Percentiles rank a stretch among this genome's conserved stretches.
These are phyloP conservation scores for Solen grandis DNA, from an alignment of 1,140 invertebrate species.

Conservation along the genomic window DNA sequence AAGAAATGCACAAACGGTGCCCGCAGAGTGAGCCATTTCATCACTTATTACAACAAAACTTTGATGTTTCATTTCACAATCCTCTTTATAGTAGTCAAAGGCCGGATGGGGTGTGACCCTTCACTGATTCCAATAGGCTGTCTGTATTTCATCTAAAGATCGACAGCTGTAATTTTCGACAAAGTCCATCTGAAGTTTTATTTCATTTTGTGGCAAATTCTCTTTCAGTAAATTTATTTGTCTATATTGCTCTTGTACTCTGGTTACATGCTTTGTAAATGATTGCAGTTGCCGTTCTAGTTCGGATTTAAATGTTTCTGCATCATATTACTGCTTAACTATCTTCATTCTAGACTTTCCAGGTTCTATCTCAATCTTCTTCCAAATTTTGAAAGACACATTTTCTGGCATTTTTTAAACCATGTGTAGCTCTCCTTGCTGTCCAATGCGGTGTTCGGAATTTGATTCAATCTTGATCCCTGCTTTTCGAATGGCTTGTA, in stretches of 20 bases:
- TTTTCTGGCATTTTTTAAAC: constrained; percentile 4
- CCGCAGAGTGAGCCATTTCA: constrained; percentile 30
- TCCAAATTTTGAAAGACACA: background rate
- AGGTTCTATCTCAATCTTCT: constrained; percentile 32
- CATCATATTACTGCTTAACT: constrained; percentile 5
- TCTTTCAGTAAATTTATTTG: constrained; percentile 37
- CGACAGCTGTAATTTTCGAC: constrained; percentile 52
- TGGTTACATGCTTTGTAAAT: constrained; percentile 27
- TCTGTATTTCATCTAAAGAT: constrained; percentile 53
- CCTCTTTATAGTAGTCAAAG: constrained; percentile 13
- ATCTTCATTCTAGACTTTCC: constrained; percentile 35
- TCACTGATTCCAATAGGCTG: constrained; percentile 42
- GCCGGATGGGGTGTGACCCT: constrained; percentile 30
- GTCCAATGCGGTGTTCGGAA: constrained; percentile 6
- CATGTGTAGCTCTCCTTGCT: constrained; percentile 24
- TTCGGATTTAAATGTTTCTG: background rate
- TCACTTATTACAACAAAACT: constrained; percentile 38
- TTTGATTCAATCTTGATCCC: constrained; percentile 9
- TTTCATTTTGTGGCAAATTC: constrained; percentile 19
- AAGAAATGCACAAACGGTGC: constrained; percentile 37
- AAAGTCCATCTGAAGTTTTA: constrained; percentile 57
- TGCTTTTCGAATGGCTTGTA: background rate
- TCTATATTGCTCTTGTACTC: constrained; percentile 39
- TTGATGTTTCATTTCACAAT: constrained; percentile 12
- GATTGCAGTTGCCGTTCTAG: background rate